phyloP scores from a whole-genome alignment of 1,140 invertebrate genomes.

The Drosophila pallidifrons region DNA sequence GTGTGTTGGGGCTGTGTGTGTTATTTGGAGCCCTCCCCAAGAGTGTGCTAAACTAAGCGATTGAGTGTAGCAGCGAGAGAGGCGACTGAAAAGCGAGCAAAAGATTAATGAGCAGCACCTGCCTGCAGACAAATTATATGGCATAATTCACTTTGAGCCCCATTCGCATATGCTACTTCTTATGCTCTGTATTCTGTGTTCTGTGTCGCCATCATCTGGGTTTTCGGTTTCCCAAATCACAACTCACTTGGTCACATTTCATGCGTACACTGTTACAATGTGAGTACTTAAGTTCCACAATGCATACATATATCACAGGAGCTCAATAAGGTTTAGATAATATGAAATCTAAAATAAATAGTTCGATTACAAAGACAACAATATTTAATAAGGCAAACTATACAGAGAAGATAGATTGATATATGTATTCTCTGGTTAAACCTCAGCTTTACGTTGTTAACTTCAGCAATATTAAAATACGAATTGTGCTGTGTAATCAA shows the following conservation, averaged over 20 bases:
- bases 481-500: slow-evolving; percentile 61
- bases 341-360: background rate
- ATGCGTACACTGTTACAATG: background rate
- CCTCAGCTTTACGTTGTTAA: slow-evolving; percentile 8
- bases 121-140: slow-evolving; percentile 77
- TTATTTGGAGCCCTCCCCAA: slow-evolving; percentile 33
- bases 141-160: slow-evolving; percentile 77
- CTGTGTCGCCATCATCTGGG: background rate
- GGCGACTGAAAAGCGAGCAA: slow-evolving; percentile 55
- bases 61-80: slow-evolving; percentile 33
- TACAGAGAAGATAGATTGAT: slow-evolving; percentile 36
- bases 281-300: background rate
- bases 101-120: slow-evolving; percentile 82
- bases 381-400: too few species aligned
- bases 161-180: slow-evolving; percentile 51
- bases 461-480: slow-evolving; percentile 62
- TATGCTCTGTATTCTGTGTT: slow-evolving; percentile 9
- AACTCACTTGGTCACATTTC: background rate
- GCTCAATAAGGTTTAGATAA: background rate
- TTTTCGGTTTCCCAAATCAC: slow-evolving; percentile 17
- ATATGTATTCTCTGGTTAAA: slow-evolving; percentile 53
- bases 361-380: too few species aligned
- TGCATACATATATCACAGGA: background rate
- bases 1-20: background rate
- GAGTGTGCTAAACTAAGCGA: slow-evolving; percentile 59